phyloP scores from a whole-genome alignment of 2,888 invertebrate species.

The Brachyopa scutellaris region DNA sequence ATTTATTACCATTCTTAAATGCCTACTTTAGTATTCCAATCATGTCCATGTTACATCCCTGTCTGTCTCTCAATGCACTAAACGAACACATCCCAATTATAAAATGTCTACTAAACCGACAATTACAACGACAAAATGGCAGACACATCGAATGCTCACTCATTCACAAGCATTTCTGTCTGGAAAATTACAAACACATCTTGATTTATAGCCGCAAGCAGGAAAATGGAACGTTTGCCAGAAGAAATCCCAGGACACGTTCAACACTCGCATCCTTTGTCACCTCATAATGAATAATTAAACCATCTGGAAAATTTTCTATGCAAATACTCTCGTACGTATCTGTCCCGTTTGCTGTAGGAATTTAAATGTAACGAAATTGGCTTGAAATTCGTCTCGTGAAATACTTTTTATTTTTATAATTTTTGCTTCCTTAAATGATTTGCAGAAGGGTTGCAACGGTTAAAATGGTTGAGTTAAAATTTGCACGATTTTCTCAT shows the following conservation, averaged over 20 bases:
- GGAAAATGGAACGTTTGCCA: not conserved
- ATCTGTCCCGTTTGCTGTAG: not conserved
- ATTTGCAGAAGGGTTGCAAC: not conserved
- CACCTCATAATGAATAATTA: slow-evolving; percentile 22
- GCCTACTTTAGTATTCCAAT: too few relatives aligned
- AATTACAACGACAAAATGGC: too few relatives aligned
- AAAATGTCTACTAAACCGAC: too few relatives aligned
- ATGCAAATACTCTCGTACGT: not conserved
- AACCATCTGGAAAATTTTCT: slow-evolving; percentile 18
- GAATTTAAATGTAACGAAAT: slow-evolving; percentile 17
- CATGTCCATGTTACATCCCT: too few relatives aligned
- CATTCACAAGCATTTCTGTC: not conserved
- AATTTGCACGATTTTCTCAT: too few relatives aligned
- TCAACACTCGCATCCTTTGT: slow-evolving; percentile 10
- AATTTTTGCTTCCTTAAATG: too few relatives aligned
- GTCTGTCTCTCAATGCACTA: too few relatives aligned
- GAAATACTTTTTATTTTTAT: not conserved
- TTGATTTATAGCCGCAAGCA: not conserved
- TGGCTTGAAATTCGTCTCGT: not conserved
- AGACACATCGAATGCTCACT: not conserved
- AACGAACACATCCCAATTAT: too few relatives aligned
- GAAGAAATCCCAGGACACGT: not conserved
- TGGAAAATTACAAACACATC: slow-evolving; percentile 13
- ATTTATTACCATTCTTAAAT: too few relatives aligned
- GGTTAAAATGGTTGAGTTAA: too few relatives aligned